Percentiles rank a stretch among this genome's conserved stretches.
phyloP scores from a whole-genome alignment of 2,113 vertebrate genomes.

The Cricetomys ansorgei region DNA sequence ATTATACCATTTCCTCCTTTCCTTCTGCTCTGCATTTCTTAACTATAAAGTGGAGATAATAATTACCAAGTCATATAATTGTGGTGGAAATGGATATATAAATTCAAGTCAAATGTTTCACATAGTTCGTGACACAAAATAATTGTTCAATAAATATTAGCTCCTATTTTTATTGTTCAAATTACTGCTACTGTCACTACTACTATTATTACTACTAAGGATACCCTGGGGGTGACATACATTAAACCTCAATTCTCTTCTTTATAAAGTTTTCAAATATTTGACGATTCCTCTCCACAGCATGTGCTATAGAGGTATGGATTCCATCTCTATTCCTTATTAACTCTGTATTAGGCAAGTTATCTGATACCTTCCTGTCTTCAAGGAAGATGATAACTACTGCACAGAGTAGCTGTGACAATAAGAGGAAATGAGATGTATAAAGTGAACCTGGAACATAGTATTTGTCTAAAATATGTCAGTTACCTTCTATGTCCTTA shows the following conservation, averaged over 20 bases:
- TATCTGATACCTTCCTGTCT: not conserved
- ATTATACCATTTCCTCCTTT: no score
- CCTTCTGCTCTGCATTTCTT: no score
- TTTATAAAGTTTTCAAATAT: constrained; percentile 56
- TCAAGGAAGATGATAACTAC: constrained; percentile 23
- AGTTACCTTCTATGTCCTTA: not conserved
- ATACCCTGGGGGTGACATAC: not conserved
- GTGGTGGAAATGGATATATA: constrained; percentile 19
- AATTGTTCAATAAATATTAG: constrained; percentile 9
- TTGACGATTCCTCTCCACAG: constrained; percentile 30
- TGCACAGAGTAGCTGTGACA: not conserved
- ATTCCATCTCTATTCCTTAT: constrained; percentile 12
- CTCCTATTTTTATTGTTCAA: constrained; percentile 39
- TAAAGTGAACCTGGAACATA: not conserved
- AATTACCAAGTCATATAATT: not conserved
- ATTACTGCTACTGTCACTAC: constrained; percentile 19
- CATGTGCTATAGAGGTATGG: not conserved
- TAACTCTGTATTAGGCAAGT: constrained; percentile 35
- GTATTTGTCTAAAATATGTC: constrained; percentile 12
- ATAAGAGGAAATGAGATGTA: not conserved
- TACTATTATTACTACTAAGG: not conserved
- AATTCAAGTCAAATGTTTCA: constrained; percentile 16
- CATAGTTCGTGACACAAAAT: constrained; percentile 27
- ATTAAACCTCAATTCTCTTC: constrained; percentile 15
- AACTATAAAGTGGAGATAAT: constrained; percentile 36